Base-by-base conservation (phyloP, 37 sponge, comb jelly and placozoan species). In the Beroe forskalii region DNA sequence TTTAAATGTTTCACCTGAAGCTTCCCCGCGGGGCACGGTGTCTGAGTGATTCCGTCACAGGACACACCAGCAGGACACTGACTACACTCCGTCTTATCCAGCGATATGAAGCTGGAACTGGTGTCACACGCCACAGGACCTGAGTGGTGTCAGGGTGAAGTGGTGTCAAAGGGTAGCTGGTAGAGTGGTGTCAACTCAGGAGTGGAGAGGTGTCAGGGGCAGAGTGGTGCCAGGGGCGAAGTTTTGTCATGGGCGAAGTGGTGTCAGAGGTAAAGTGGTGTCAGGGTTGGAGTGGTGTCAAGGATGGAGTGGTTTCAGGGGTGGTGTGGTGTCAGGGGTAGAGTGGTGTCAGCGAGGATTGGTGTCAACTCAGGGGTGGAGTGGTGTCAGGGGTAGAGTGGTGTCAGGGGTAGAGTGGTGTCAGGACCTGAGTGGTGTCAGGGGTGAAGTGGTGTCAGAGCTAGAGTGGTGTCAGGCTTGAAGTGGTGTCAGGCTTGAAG, bases 51-150 rank as follows among this genome's bases (percentile, higher is more conserved):
- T 6, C 66, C 31, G 25, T 8, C 6, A 22, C 66, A 64, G 30
- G 25, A 23, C 25, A 30, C 66, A 27, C 76, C 76, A 36, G 76
- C 76, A 35, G 76, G 76, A 72, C 76, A 72, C 38, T 38, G 40
- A 12, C 3, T 37, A 72, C 76, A 72, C 40, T 28, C 76, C 40
- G 76, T 72, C 76, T 72, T 72, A 33, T 72, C 76, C 3, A 36
- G 22, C 36, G 76, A 38, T 37, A 72, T 37, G 76, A 27, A 72
- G 40, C 27, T 32, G 22, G 76, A 27, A 6, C 37, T 72, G 22
- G 76, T 72, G 76, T 72, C 76, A 27, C 76, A 72, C 4, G 38
- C 3, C 8, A 38, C 14, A 6, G 76, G 76, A 22, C 28, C 40
- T 32, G 76, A 4, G 38, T 32, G 36, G 17, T 23, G 25, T 22